Base-by-base conservation (phyloP, 2,797 vertebrate species). In the Chiroxiphia lanceolata region DNA sequence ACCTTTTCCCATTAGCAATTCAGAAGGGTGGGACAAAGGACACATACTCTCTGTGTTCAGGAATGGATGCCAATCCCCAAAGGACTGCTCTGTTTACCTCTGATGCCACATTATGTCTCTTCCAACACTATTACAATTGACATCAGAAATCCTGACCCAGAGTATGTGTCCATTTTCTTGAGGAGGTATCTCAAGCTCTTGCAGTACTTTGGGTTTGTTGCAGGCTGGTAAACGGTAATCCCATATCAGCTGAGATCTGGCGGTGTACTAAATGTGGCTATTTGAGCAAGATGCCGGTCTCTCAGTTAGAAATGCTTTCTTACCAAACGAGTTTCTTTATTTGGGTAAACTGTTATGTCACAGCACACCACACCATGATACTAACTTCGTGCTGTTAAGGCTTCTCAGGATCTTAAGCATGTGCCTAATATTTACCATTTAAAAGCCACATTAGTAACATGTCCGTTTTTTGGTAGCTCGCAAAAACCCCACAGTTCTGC, bases 21-120 rank as follows among this genome's bases (percentile, higher is more conserved):
- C 64, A 70, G 56, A 90, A 77, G 23, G 40, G 27, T 38, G 13
- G 6, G 48, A 53, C 3, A 5, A 75, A 83, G 64, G 75, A 38
- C 53, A 42, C 13, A 13, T 0, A 10, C 15, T 60, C 3, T 1
- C 17, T 2, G 0, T 4, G 1, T 63, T 75, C 36, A 56, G 71
- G 47, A 84, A 63, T 7, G 13, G 40, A 45, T 87, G 40, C 23
- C 38, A 44, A 19, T 18, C 10, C 15, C 34, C 48, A 26, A 64
- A 34, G 56, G 48, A 71, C 20, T 1, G 0, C 21, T 22, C 31
- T 76, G 31, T 59, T 84, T 74, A 59, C 12, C 76, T 65, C 31
- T 63, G 63, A 82, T 44, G 47, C 12, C 33, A 16, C 11, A 9
- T 87, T 51, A 51, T 42, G 27, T 77, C 36, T 76, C 44, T 77